phyloP scores from a whole-genome alignment of 2,888 invertebrate genomes.

The Fragum fragum region DNA sequence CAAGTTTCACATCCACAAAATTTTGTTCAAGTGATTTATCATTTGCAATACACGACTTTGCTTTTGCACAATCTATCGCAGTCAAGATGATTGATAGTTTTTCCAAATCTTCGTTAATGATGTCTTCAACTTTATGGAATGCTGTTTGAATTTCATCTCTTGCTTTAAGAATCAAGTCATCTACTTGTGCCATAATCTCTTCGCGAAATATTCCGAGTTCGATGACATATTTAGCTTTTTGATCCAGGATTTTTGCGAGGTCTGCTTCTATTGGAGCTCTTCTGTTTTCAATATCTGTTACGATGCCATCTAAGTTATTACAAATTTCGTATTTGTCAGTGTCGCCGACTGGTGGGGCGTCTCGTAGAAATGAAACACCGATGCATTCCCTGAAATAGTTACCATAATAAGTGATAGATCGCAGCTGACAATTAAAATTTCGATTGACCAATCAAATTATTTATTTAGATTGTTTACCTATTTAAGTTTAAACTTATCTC shows the following conservation, averaged over 20 bases:
- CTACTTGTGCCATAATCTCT: background rate
- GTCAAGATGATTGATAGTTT: constrained; percentile 16
- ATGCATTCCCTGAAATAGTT: constrained; percentile 1
- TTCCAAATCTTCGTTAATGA: constrained; percentile 12
- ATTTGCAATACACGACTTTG: background rate
- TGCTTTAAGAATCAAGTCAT: background rate
- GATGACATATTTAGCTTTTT: background rate
- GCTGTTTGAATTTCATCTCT: constrained; percentile 6
- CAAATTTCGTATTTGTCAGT: background rate
- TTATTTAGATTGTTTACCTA: no score
- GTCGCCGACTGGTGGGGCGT: background rate
- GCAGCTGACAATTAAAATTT: no score
- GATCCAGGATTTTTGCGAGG: background rate
- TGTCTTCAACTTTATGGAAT: constrained; percentile 10
- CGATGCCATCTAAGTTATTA: background rate
- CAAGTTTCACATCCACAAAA: constrained; percentile 11
- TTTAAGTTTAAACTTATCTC: no score
- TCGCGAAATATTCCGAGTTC: background rate
- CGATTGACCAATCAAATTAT: no score
- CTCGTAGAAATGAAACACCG: background rate
- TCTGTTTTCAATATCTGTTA: background rate
- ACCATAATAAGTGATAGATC: no score
- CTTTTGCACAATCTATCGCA: constrained; percentile 18
- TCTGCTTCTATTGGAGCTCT: constrained; percentile 9
- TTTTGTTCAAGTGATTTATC: constrained; percentile 15